Base-by-base conservation (phyloP, 1,140 invertebrate genomes). In the Nomia melanderi region DNA sequence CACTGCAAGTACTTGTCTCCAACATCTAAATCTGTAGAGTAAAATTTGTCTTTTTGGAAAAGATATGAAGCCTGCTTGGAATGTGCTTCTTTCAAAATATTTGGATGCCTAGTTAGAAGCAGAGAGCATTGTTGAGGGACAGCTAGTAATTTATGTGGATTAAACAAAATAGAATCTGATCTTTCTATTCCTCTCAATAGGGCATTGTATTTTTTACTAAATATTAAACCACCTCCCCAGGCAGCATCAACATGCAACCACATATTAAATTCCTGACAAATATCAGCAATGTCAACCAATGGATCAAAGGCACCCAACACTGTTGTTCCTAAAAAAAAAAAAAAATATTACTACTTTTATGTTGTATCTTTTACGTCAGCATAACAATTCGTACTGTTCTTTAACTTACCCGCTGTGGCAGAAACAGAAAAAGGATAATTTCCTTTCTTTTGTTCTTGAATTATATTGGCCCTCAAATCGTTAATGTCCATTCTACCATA, bases 221-320 rank as follows among this genome's bases (percentile, higher is more conserved):
- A 91, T 33, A 97, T 91, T n/a, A 96, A 92, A 29, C 97, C 97
- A 66, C 97, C 97, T 93, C 97, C 96, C 79, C 96, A 97, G 11
- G 95, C 96, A 94, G 95, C 95, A 93, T 99, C 99, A 44, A 99
- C 95, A 88, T 99, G 99, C 83, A 99, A 94, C 99, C 99, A 99
- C 87, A 99, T 94, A 63, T 96, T 96, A 91, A 99, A 96, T 88
- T 97, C 97, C 90, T 98, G 94, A 91, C 98, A 99, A 85, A 99
- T 96, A 91, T 99, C 98, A 1, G 98, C 98, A 83, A 99, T 97
- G 79, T 96, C 95, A 66, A 96, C 94, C 76, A 99, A 95, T 0
- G 98, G 98, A 94, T 99, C 99, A 89, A 98, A 99, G 0, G 98
- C 97, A 3, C 98, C 98, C 82, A 98, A 94, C 29, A 98, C 97